These are phyloP conservation scores for Lutra lutra DNA, from an alignment of 2,797 vertebrate genomes.

Conservation along the genomic window DNA sequence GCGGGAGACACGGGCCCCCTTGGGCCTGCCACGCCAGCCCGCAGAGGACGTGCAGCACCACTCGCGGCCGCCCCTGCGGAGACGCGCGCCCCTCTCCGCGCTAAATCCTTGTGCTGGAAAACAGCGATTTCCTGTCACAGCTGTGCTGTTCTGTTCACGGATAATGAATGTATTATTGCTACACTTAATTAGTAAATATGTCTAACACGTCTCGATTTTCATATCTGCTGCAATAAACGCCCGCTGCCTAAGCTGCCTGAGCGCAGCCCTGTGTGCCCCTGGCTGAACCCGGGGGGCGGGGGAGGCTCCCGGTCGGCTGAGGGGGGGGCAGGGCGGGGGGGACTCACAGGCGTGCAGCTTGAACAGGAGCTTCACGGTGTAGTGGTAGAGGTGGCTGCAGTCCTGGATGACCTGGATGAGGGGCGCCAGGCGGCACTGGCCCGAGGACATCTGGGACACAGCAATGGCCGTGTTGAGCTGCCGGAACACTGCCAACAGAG, in stretches of 20 bases:
- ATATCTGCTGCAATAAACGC: rapidly evolving
- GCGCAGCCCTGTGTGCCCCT: neutral
- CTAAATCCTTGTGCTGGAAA: neutral
- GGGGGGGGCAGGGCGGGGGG: rapidly evolving
- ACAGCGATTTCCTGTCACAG: neutral
- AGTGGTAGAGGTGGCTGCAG: conserved; percentile 98
- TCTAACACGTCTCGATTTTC: neutral
- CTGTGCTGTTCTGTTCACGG: neutral
- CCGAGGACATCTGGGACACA: conserved; percentile 94
- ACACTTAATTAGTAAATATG: neutral
- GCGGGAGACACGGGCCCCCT: neutral
- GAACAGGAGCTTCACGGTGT: conserved; percentile 96
- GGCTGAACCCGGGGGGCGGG: neutral
- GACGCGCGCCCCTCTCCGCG: rapidly evolving
- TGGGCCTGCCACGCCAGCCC: rapidly evolving
- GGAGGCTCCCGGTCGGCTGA: too few species aligned
- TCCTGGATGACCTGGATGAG: conserved; percentile 99
- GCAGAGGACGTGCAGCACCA: rapidly evolving
- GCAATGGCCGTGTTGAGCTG: conserved; percentile 98
- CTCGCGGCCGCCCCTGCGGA: rapidly evolving
- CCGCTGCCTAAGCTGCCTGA: rapidly evolving
- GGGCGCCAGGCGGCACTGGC: conserved; percentile 96
- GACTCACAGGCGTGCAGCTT: conserved; percentile 96
- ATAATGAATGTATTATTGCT: neutral
- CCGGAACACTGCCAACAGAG: conserved; percentile 87